Evolutionary conservation across 2,113 vertebrate genomes (phyloP), one percentile per base, ranked within the genome.

Genomic region (Struthio camelus): DNA sequence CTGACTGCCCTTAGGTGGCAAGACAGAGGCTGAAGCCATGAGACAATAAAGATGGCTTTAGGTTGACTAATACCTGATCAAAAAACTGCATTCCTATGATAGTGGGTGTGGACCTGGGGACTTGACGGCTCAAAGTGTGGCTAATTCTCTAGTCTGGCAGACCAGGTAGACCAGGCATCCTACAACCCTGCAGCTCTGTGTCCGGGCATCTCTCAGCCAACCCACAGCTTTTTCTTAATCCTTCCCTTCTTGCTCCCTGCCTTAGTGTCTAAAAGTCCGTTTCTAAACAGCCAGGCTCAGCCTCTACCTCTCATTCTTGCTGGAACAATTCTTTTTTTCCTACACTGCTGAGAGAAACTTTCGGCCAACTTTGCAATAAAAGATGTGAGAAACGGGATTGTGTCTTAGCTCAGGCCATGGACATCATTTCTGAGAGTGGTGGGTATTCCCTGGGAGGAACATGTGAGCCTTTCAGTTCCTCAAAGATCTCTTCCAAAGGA

Each of bases 391-490:
- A 78, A 71, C 14, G 2, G 5, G 13, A 34, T 32, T 40, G 30
- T 61, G 32, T 36, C 44, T 50, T 67, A 40, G 72, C 80, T 79
- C 9, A 53, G 24, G 14, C 61, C 42, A 8, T 36, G 20, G 46
- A 36, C 6, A 11, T 71, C 17, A 80, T 71, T 90, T 89, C 46
- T 78, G n/a, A 46, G 32, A 51, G 14, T 24, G 48, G 34, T 67
- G 6, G 3, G 23, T 46, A 54, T 79, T 32, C 30, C 67, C 38
- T 12, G 62, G 23, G 27, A n/a, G 24, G 2, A 65, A 15, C 1
- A 20, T 0, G 1, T 69, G 53, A 72, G 5, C 1, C 4, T n/a
- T 11, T 5, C 38, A 2, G 0, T 59, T 80, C 18, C n/a, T 75
- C 48, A 48, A 44, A 46, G 13, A 16, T 59, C 10, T 56, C 14